Evolutionary conservation across 1,140 invertebrate species (phyloP).

Genomic region (Drosophila obscura): DNA sequence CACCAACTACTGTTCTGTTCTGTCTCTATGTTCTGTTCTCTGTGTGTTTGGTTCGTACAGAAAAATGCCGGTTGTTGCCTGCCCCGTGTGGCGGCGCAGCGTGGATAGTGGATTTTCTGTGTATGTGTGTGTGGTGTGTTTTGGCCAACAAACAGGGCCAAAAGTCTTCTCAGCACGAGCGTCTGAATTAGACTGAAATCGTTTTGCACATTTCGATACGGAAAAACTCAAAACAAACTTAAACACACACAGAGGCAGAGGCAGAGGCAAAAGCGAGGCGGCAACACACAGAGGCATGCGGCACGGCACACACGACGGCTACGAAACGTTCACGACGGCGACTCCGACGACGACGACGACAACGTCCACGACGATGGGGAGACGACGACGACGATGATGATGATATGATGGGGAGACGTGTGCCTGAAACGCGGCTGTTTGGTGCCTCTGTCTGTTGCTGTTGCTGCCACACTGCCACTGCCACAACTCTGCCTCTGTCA

Average conservation of each 20-base stretch:
- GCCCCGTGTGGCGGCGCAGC: too few species aligned
- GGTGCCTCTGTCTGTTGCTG: too few species aligned
- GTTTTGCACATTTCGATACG: slow-evolving; percentile 84
- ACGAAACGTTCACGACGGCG: too few species aligned
- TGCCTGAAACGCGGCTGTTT: too few species aligned
- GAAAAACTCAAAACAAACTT: slow-evolving; percentile 84
- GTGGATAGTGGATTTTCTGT: too few species aligned
- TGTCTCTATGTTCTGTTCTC: slow-evolving; percentile 6
- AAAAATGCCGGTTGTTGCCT: too few species aligned
- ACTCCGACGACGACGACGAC: too few species aligned
- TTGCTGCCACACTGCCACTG: too few species aligned
- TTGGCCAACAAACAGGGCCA: slow-evolving; percentile 71
- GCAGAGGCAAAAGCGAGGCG: slow-evolving; percentile 33
- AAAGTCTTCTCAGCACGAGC: slow-evolving; percentile 84
- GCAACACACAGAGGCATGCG: slow-evolving; percentile 21
- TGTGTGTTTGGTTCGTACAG: slow-evolving; percentile 11
- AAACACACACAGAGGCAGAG: slow-evolving; percentile 54
- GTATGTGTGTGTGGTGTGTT: slow-evolving; percentile 2
- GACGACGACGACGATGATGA: too few species aligned
- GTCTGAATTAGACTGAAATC: slow-evolving; percentile 84
- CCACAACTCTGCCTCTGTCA: too few species aligned
- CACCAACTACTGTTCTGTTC: slow-evolving; percentile 14
- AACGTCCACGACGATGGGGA: too few species aligned
- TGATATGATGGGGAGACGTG: too few species aligned
- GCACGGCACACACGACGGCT: slow-evolving; percentile 1